phyloP scores from a whole-genome alignment of 2,113 vertebrate species.

The Oncorhynchus keta region DNA sequence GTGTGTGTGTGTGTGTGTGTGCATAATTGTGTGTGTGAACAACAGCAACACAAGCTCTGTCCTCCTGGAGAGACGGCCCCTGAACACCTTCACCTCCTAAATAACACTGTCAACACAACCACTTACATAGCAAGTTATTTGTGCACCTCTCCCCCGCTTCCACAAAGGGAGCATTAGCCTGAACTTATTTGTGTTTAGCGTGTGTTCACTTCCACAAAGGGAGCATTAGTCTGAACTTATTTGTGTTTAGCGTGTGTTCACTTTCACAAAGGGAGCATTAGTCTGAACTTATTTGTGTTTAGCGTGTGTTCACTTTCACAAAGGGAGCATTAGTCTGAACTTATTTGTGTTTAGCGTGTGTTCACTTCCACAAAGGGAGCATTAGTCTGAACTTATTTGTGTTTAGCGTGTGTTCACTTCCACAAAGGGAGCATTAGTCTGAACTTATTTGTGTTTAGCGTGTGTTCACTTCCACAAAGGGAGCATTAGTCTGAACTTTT shows the following conservation, averaged over 20 bases:
- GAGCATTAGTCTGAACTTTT: slow-evolving; percentile 73
- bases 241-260: slow-evolving; percentile 49
- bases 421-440: slow-evolving; percentile 47
- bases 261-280: slow-evolving; percentile 67
- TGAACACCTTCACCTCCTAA: slow-evolving; percentile 37
- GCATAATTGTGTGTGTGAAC: not conserved
- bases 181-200: slow-evolving; percentile 67
- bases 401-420: too few species aligned
- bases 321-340: slow-evolving; percentile 67
- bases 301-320: slow-evolving; percentile 61
- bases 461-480: slow-evolving; percentile 67
- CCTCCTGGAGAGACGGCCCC: not conserved
- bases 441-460: slow-evolving; percentile 67
- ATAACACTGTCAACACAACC: slow-evolving; percentile 62
- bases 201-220: slow-evolving; percentile 67
- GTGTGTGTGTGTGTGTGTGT: slow-evolving; percentile 57
- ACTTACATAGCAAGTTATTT: slow-evolving; percentile 61
- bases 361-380: slow-evolving; percentile 13
- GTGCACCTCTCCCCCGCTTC: not conserved
- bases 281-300: slow-evolving; percentile 65
- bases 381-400: slow-evolving; percentile 64
- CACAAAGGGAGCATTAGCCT: slow-evolving; percentile 47
- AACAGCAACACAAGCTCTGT: not conserved
- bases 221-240: slow-evolving; percentile 73
- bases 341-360: slow-evolving; percentile 59